Evolutionary conservation across 2,113 vertebrate genomes (phyloP).

Genomic region (Equus quagga): DNA sequence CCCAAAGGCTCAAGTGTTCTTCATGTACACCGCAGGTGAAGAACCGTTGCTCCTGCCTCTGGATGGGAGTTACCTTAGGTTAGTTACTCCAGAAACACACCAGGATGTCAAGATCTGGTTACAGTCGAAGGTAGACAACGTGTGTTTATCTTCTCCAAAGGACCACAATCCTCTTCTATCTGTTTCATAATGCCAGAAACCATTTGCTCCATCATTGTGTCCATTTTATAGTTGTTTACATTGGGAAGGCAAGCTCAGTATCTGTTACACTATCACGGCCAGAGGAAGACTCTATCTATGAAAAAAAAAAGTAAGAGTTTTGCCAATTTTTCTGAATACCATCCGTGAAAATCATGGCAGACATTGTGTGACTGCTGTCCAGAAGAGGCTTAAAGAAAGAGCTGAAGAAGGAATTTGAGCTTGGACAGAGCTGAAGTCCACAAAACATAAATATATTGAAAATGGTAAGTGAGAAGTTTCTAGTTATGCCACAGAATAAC

Average conservation of each 20-base stretch:
- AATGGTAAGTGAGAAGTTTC: background rate
- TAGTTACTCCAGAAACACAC: background rate
- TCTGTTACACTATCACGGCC: background rate
- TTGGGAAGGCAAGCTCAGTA: background rate
- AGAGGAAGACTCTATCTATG: background rate
- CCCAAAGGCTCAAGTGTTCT: background rate
- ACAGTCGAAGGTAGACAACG: constrained; percentile 92
- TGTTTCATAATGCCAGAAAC: background rate
- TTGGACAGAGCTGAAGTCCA: background rate
- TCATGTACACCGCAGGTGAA: background rate
- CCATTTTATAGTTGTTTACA: background rate
- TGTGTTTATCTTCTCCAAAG: background rate
- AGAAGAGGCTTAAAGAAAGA: background rate
- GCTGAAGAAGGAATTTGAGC: background rate
- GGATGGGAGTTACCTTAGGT: background rate
- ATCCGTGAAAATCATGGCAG: background rate
- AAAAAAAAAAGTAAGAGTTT: background rate
- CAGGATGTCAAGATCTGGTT: background rate
- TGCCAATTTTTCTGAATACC: background rate
- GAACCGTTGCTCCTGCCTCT: background rate
- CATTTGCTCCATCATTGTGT: background rate
- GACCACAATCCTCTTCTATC: background rate
- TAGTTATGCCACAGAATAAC: background rate
- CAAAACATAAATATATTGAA: background rate
- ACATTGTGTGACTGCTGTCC: background rate